Base-by-base conservation (phyloP, 2,888 invertebrate species). In the Thysanoteuthis rhombus region DNA sequence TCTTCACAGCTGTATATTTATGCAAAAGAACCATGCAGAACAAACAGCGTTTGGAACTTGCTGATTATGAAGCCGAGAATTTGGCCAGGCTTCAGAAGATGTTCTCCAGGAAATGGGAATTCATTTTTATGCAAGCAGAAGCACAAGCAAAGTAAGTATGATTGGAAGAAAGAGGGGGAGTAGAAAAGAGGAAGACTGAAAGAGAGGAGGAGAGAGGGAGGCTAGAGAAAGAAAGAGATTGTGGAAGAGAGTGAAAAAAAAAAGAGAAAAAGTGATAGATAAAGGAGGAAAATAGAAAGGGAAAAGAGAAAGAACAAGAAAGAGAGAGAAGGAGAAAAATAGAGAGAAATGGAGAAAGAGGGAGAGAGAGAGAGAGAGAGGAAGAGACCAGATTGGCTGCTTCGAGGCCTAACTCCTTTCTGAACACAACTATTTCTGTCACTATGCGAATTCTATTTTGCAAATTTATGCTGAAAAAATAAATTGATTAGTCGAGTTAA, bases 1-100 rank as follows among this genome's bases (percentile, higher is more conserved):
- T 47, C 52, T 92, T 96, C 96, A 42, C 97, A 99, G 99, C 99
- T 94, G 99, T 99, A 36, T 99, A 99, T 97, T 98, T 99, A 93
- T 99, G 99, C 97, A 99, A 99, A 97, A 98, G 99, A 90, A 99
- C 99, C 38, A 99, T 99, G 99, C 99, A 99, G 97, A 99, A 99
- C 97, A 99, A 99, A 97, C 99, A 99, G 0, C 98, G 99, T 32
- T 97, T 99, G 95, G 99, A 99, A 97, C 97, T 99, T 96, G 99
- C 99, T 0, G 99, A 99, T 97, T 99, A 99, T 97, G 99, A 99
- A 97, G 99, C 99, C 1, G 99, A 99, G 97, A 99, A 99, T 96
- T 97, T 99, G 94, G 99, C 99, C 1, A 98, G 99, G 93, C 97
- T 99, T 92, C 99, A 99, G 97, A 99, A 99, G 97, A 99, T 99